Percentiles rank a stretch among this genome's conserved stretches.
Evolutionary conservation across 1,140 invertebrate genomes (phyloP).

Genomic region (Anadara kagoshimensis): DNA sequence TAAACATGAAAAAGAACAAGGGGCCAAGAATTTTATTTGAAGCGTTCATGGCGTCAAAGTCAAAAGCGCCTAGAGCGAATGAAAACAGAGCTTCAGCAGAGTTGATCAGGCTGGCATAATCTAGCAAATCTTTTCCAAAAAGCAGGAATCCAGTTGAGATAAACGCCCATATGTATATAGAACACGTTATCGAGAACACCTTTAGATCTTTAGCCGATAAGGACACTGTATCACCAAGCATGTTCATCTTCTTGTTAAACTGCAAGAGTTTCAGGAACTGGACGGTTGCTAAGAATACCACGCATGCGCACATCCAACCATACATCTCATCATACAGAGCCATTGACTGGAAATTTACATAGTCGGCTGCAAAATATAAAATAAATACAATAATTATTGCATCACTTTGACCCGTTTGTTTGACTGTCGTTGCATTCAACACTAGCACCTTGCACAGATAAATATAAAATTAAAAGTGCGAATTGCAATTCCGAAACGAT

Average conservation of each 20-base stretch:
- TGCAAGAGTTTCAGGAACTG: slow-evolving; percentile 76
- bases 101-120: slow-evolving; percentile 63
- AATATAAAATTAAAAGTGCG: no score
- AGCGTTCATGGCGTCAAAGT: slow-evolving; percentile 64
- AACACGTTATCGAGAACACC: slow-evolving; percentile 69
- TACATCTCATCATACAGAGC: slow-evolving; percentile 76
- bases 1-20: slow-evolving; percentile 85
- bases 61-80: slow-evolving; percentile 70
- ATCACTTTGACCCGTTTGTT: no score
- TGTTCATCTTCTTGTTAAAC: slow-evolving; percentile 75
- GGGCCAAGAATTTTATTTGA: slow-evolving; percentile 79
- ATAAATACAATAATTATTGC: no score
- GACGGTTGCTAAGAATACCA: slow-evolving; percentile 76
- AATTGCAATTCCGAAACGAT: no score
- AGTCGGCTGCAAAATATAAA: slow-evolving; percentile 72
- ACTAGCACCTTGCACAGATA: no score
- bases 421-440: no score
- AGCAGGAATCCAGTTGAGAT: slow-evolving; percentile 64
- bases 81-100: slow-evolving; percentile 70
- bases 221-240: slow-evolving; percentile 69
- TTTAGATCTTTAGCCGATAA: slow-evolving; percentile 65
- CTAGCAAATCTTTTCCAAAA: slow-evolving; percentile 62
- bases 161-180: slow-evolving; percentile 72
- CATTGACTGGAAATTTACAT: slow-evolving; percentile 76
- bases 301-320: slow-evolving; percentile 72